Conservation (phyloP, 2,888 invertebrate genomes). For the Harpalus rubripes region DNA sequence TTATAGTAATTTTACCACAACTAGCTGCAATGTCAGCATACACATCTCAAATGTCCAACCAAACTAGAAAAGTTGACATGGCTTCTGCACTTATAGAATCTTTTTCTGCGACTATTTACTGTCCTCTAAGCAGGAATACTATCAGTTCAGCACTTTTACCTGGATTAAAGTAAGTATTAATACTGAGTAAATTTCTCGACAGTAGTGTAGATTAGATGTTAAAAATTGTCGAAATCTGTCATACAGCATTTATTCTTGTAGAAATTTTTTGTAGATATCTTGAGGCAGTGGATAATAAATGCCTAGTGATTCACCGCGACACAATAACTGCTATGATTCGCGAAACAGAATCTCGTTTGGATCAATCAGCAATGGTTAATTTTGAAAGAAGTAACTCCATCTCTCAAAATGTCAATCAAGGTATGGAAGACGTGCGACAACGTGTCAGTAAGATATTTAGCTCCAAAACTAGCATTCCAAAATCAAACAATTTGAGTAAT, state of each 20-base stretch:
- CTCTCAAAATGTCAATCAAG: conserved; percentile 77
- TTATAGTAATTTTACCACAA: conserved; percentile 82
- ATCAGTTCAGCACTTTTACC: conserved; percentile 78
- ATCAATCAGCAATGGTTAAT: conserved; percentile 69
- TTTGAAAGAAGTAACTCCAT: conserved; percentile 66
- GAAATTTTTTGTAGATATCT: conserved; percentile 75
- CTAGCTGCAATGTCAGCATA: conserved; percentile 80
- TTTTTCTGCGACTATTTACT: conserved; percentile 81
- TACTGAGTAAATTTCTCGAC: not conserved
- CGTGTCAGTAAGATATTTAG: conserved; percentile 81
- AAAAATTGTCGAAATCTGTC: too few relatives aligned
- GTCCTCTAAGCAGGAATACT: conserved; percentile 78
- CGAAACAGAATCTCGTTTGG: conserved; percentile 79
- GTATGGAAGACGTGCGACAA: conserved; percentile 82
- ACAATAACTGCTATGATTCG: conserved; percentile 78
- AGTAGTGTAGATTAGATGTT: too few relatives aligned
- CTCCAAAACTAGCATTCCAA: conserved; percentile 76
- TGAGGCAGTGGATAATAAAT: conserved; percentile 77
- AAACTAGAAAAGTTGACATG: conserved; percentile 80
- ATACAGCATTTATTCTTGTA: not conserved
- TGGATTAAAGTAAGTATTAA: conserved; percentile 77
- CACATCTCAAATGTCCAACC: conserved; percentile 79
- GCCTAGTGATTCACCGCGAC: conserved; percentile 78
- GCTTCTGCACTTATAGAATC: conserved; percentile 83
- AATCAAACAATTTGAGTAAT: conserved; percentile 75